Conservation (phyloP, 2,797 vertebrate species). For the Galaxias olidus region DNA sequence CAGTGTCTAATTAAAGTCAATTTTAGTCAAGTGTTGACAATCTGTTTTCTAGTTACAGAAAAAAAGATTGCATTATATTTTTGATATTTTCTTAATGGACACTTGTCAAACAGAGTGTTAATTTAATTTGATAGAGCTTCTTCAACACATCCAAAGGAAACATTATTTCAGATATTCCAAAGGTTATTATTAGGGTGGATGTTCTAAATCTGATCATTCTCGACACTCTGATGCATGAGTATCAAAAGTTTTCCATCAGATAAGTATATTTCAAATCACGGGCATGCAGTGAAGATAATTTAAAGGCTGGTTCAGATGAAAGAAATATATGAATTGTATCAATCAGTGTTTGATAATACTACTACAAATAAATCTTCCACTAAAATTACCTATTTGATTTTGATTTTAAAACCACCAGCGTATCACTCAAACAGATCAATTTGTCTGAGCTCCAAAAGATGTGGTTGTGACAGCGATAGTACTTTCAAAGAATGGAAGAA, state of each 20-base stretch:
- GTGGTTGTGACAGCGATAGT: too few relatives aligned
- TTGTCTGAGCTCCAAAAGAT: not conserved
- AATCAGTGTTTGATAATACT: constrained; percentile 64
- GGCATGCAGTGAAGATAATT: constrained; percentile 23
- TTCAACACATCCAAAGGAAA: constrained; percentile 10
- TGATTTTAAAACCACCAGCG: not conserved
- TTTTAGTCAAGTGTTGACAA: constrained; percentile 23
- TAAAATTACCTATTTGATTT: constrained; percentile 39
- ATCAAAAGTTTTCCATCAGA: constrained; percentile 7
- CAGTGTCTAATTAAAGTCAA: constrained; percentile 27
- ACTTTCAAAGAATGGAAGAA: too few relatives aligned
- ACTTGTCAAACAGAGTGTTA: constrained; percentile 43
- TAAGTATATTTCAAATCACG: constrained; percentile 52
- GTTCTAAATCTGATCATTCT: constrained; percentile 4
- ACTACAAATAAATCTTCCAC: constrained; percentile 61
- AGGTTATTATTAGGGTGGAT: constrained; percentile 11
- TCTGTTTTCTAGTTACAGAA: constrained; percentile 51
- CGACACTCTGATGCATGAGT: constrained; percentile 15
- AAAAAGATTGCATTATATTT: constrained; percentile 47
- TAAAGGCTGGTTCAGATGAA: constrained; percentile 27
- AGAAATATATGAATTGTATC: constrained; percentile 49
- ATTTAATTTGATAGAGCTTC: constrained; percentile 49
- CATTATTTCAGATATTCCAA: not conserved
- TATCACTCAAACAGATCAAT: not conserved
- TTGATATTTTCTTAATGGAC: constrained; percentile 67